phyloP scores from a whole-genome alignment of 23 tunicate species.

The Trididemnum miniatum region DNA sequence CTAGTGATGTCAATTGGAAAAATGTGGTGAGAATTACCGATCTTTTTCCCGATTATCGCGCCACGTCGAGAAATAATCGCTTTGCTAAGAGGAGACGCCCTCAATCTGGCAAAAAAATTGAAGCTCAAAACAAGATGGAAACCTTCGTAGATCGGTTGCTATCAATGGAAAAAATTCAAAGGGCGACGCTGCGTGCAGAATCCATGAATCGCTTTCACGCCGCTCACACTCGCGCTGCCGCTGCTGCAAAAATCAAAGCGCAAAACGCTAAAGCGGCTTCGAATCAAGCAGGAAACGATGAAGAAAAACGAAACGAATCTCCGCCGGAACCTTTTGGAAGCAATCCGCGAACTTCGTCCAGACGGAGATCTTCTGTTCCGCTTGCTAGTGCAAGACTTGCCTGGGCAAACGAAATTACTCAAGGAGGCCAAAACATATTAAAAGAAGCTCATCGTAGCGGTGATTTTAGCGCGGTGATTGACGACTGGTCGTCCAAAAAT shows the following conservation, averaged over 20 bases:
- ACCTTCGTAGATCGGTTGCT: constrained; percentile 36
- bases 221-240: constrained; percentile 24
- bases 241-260: not conserved
- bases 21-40: constrained; percentile 11
- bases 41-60: not conserved
- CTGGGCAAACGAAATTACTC: constrained; percentile 44
- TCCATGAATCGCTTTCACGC: constrained; percentile 13
- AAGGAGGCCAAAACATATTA: constrained; percentile 32
- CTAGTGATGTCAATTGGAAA: constrained; percentile 46
- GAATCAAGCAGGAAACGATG: not conserved
- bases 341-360: not conserved
- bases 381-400: constrained; percentile 32
- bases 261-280: not conserved
- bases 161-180: constrained; percentile 32
- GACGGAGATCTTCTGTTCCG: constrained; percentile 41
- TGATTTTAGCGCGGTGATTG: constrained; percentile 42
- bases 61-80: not conserved
- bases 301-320: not conserved
- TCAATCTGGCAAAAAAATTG: not conserved
- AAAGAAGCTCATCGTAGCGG: constrained; percentile 47
- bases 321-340: not conserved
- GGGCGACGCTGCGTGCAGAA: constrained; percentile 20
- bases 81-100: not conserved
- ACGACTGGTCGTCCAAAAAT: constrained; percentile 37
- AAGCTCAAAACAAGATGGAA: constrained; percentile 21